Evolutionary conservation across 2,113 vertebrate genomes (phyloP), one percentile per base, ranked within the genome.

Genomic region (Chinchilla lanigera): DNA sequence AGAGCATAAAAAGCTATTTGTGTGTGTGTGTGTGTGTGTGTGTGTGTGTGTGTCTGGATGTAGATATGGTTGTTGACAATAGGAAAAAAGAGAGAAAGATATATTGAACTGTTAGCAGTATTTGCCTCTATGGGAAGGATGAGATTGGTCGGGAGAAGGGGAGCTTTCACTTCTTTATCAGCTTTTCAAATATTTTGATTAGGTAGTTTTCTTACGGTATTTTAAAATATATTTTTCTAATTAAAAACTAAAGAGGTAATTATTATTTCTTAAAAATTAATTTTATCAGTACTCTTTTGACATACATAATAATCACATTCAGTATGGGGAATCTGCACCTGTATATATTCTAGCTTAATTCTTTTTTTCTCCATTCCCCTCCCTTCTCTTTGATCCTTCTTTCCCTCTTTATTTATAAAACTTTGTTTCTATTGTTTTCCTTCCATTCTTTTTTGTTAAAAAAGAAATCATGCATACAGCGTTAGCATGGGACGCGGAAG

Each of bases 61-160:
- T 69, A 86, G 63, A 38, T 67, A 38, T 35, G 7, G 54, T 16
- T 93, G 50, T 69, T 81, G 56, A 75, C 69, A 75, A n/a, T 4
- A 93, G 44, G 83, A 88, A 80, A 61, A 78, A 71, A 35, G n/a
- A 52, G 58, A 83, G 61, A 94, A 93, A 97, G 38, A 52, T 75
- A 54, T 35, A 35, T 1, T 95, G 71, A 94, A 54, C 24, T 61
- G 24, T 73, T 69, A 93, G 84, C 3, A 50, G 28, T 33, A 69
- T 80, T 84, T 93, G 86, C 8, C 54, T 95, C 67, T 56, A 75
- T 41, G 38, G 35, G 83, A 7, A 90, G 26, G 13, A 20, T 87
- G 69, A 71, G 17, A 65, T 54, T 50, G 47, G n/a, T 69, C n/a
- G 52, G 44, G 26, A 56, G 50, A n/a, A 16, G 54, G 54, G 54